Evolutionary conservation across 2,113 vertebrate genomes (phyloP).

Genomic region (Syrrhaptes paradoxus): DNA sequence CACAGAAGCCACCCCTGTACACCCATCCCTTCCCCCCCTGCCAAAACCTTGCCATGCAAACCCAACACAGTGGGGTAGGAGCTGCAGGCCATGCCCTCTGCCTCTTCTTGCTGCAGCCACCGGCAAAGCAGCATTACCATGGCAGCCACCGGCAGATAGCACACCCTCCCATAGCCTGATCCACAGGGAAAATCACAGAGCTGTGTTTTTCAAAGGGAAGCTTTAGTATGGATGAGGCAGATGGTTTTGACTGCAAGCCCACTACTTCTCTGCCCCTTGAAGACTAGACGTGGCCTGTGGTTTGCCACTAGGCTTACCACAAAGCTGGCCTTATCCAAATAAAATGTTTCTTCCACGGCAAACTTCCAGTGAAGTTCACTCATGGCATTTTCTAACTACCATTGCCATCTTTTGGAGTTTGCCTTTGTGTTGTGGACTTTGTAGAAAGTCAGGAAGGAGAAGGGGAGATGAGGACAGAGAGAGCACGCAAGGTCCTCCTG

Average conservation of each 20-base stretch:
- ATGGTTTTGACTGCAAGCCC: not conserved
- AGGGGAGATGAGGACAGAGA: not conserved
- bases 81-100: not conserved
- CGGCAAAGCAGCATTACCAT: accelerated
- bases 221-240: not conserved
- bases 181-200: not conserved
- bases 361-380: not conserved
- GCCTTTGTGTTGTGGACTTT: not conserved
- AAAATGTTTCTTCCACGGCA: not conserved
- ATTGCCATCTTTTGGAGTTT: not conserved
- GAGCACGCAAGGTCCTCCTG: accelerated
- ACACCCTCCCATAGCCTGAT: not conserved
- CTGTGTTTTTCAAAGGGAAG: not conserved
- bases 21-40: too few relatives aligned
- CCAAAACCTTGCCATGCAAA: too few relatives aligned
- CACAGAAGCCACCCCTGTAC: too few relatives aligned
- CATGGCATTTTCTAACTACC: not conserved
- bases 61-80: not conserved
- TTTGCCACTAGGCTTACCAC: slow-evolving; percentile 7
- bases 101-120: not conserved
- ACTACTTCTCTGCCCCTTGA: not conserved
- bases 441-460: not conserved
- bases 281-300: slow-evolving; percentile 40
- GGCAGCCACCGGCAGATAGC: not conserved
- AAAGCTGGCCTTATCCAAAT: not conserved